phyloP scores from a whole-genome alignment of 1,140 invertebrate genomes.

The Papilio polytes region DNA sequence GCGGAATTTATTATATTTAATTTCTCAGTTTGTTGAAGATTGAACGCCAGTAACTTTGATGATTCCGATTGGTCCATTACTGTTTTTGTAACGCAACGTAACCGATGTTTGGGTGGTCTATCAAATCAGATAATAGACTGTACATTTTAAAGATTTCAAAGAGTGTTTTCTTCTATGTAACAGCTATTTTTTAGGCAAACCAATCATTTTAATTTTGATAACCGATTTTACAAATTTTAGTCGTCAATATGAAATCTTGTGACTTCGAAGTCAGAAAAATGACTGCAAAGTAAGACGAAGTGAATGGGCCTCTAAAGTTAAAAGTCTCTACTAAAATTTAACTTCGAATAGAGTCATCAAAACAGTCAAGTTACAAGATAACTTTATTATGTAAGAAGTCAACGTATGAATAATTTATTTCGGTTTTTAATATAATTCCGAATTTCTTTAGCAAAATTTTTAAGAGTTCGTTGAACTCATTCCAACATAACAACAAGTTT shows the following conservation, averaged over 20 bases:
- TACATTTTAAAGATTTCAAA: not conserved
- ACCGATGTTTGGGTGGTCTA: not conserved
- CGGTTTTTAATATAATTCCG: not conserved
- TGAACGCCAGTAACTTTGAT: slow-evolving; percentile 19
- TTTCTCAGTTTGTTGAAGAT: slow-evolving; percentile 32
- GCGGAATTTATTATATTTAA: slow-evolving; percentile 39
- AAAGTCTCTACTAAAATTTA: too few relatives aligned
- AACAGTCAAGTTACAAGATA: not conserved
- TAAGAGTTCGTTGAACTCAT: too few relatives aligned
- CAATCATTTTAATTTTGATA: too few relatives aligned
- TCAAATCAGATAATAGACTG: not conserved
- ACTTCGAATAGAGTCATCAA: not conserved
- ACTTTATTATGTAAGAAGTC: not conserved
- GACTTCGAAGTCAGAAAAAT: too few relatives aligned
- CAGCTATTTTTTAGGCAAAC: too few relatives aligned
- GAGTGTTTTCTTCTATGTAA: too few relatives aligned
- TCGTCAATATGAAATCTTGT: too few relatives aligned
- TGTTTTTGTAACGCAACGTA: not conserved
- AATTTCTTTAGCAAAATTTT: too few relatives aligned
- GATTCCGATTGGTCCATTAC: not conserved
- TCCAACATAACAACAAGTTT: too few relatives aligned
- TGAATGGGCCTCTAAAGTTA: too few relatives aligned
- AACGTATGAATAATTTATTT: not conserved
- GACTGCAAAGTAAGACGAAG: too few relatives aligned
- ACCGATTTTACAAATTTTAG: too few relatives aligned